A percentile compares a stretch with the other conserved stretches of the same genome.
These are phyloP conservation scores for Saccopteryx bilineata DNA, from an alignment of 2,113 vertebrate species.

Conservation along the genomic window DNA sequence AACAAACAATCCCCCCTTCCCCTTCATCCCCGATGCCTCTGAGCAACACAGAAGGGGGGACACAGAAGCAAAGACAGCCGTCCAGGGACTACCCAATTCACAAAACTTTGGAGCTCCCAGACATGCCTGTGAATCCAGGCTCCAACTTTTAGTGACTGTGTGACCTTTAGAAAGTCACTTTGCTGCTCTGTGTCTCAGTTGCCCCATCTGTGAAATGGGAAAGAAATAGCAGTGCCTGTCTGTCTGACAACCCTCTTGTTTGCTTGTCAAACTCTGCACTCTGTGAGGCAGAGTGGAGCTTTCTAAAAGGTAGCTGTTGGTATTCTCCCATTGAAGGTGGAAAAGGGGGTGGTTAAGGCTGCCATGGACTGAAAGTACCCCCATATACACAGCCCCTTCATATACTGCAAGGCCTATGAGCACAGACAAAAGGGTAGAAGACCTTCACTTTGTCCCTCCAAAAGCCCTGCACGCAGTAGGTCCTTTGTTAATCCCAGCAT, in stretches of 20 bases:
- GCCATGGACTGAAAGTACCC: background rate
- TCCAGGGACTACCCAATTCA: no score
- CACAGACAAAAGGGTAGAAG: background rate
- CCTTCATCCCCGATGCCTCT: background rate
- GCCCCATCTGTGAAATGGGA: background rate
- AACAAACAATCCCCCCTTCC: background rate
- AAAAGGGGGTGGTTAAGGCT: background rate
- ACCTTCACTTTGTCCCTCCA: no score
- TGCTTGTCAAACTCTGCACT: accelerated
- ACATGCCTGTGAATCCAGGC: background rate
- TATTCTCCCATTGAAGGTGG: background rate
- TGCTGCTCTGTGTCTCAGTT: background rate
- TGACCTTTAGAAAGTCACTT: background rate
- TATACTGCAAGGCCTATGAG: no score
- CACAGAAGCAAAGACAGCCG: background rate
- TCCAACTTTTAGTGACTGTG: background rate
- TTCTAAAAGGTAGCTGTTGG: background rate
- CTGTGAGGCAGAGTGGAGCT: background rate
- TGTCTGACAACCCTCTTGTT: background rate
- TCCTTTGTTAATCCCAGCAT: background rate
- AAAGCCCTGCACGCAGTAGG: background rate
- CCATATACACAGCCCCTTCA: background rate
- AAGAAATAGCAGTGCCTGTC: background rate
- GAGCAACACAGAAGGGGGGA: background rate
- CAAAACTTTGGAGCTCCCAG: background rate